Percentiles rank a stretch among this genome's conserved stretches.
phyloP scores from a whole-genome alignment of 2,888 invertebrate genomes.

The Cenopis cana region DNA sequence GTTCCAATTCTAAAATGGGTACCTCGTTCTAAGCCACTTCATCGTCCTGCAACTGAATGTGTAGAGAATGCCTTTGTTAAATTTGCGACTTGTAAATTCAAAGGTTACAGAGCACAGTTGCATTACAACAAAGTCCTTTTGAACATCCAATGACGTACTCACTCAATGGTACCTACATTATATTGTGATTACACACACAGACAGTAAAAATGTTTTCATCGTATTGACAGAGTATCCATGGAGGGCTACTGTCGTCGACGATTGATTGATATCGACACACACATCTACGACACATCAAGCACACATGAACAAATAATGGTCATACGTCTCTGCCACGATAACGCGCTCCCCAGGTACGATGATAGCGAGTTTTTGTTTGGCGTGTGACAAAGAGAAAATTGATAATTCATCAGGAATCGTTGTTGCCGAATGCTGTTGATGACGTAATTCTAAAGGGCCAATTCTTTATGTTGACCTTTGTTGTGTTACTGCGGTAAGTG shows the following conservation, averaged over 20 bases:
- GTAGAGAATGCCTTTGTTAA: constrained; percentile 9
- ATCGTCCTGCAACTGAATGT: constrained; percentile 15
- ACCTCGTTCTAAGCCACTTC: constrained; percentile 16
- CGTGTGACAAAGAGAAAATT: constrained; percentile 79
- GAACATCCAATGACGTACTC: neutral
- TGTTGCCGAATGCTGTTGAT: constrained; percentile 71
- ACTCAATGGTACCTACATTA: constrained; percentile 10
- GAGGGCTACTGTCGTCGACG: constrained; percentile 65
- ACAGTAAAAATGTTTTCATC: constrained; percentile 52
- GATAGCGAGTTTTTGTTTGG: constrained; percentile 77
- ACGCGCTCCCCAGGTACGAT: constrained; percentile 75
- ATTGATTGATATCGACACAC: constrained; percentile 69
- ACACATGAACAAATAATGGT: constrained; percentile 75
- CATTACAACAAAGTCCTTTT: neutral
- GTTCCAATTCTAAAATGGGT: constrained; percentile 20
- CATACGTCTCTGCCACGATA: constrained; percentile 82
- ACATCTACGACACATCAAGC: constrained; percentile 53
- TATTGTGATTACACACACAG: constrained; percentile 47
- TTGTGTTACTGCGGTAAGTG: constrained; percentile 54
- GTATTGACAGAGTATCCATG: constrained; percentile 59
- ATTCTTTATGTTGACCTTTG: constrained; percentile 69
- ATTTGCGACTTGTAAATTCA: neutral
- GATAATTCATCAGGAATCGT: constrained; percentile 76
- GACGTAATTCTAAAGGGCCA: constrained; percentile 67
- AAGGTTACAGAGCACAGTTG: constrained; percentile 5